Evolutionary conservation across 1,140 invertebrate species (phyloP).

Genomic region (Rhagoletis zephyria): DNA sequence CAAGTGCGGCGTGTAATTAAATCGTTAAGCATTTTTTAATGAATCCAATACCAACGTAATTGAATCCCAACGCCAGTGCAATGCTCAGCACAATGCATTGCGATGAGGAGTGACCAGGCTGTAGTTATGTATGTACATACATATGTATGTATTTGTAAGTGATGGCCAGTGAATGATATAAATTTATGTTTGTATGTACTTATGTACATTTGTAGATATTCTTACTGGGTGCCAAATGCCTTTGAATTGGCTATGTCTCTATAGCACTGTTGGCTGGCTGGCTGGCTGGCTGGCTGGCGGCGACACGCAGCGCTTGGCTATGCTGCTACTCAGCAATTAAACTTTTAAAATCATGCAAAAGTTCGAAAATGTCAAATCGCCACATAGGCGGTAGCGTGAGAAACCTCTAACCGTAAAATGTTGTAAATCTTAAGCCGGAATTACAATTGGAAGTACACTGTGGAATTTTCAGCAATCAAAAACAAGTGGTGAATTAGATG

Average conservation of each 20-base stretch:
- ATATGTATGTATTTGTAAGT: background rate
- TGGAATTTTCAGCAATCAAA: background rate
- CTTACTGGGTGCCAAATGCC: background rate
- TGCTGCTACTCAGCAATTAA: constrained; percentile 62
- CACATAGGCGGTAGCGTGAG: constrained; percentile 65
- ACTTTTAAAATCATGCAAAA: constrained; percentile 73
- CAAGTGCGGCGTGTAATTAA: constrained; percentile 50
- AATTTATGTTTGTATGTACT: background rate
- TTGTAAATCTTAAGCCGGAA: constrained; percentile 54
- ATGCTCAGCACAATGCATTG: background rate
- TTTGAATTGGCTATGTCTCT: background rate
- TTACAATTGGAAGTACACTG: constrained; percentile 23
- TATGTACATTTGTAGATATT: background rate
- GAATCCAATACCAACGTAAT: constrained; percentile 50
- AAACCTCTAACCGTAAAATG: constrained; percentile 62
- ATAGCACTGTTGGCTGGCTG: background rate
- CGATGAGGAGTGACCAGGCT: background rate
- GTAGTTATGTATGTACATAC: too few species aligned
- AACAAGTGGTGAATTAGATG: too few species aligned
- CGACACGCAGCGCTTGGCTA: background rate
- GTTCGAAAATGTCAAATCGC: constrained; percentile 72
- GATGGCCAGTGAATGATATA: background rate
- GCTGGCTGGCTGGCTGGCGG: too few species aligned
- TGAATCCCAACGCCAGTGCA: constrained; percentile 33
- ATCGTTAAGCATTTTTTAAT: constrained; percentile 52